Conservation (phyloP, 2,797 vertebrate species). For the Siniperca undulata region DNA sequence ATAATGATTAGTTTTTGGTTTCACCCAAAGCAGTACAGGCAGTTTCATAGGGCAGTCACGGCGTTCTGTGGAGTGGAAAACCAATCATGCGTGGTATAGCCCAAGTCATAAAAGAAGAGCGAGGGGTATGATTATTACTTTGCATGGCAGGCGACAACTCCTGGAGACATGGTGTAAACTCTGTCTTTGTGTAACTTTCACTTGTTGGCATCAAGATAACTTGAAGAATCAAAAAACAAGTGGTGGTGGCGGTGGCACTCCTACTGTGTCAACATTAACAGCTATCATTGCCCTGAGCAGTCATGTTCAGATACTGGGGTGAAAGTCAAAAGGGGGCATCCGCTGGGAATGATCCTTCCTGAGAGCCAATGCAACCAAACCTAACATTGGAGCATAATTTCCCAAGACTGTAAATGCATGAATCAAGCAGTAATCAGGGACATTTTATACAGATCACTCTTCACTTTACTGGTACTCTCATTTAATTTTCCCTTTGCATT, state of each 20-base stretch:
- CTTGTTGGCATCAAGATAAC: conserved; percentile 29
- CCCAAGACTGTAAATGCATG: conserved; percentile 27
- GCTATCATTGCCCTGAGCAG: conserved; percentile 23
- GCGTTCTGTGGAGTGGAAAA: conserved; percentile 78
- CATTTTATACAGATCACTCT: conserved; percentile 58
- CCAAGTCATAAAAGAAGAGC: conserved; percentile 65
- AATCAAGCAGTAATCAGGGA: conserved; percentile 50
- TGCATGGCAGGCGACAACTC: conserved; percentile 59
- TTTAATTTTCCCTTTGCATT: conserved; percentile 66
- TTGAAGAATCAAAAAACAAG: conserved; percentile 46
- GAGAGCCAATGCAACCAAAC: conserved; percentile 36
- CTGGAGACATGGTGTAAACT: conserved; percentile 39
- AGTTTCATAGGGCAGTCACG: conserved; percentile 66
- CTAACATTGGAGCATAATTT: conserved; percentile 34
- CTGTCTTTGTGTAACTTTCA: conserved; percentile 34
- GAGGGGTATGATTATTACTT: conserved; percentile 65
- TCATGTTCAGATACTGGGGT: conserved; percentile 28
- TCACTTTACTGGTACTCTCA: conserved; percentile 55
- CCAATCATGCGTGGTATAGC: conserved; percentile 73
- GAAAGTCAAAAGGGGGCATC: conserved; percentile 39
- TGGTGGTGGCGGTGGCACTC: conserved; percentile 19
- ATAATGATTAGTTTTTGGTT: conserved; percentile 84
- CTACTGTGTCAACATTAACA: conserved; percentile 53
- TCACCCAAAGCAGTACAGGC: conserved; percentile 75
- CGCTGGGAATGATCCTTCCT: conserved; percentile 5